Percentiles rank a stretch among this genome's conserved stretches.
These are phyloP conservation scores for Fragum fragum DNA, from an alignment of 2,888 invertebrate genomes.

Conservation along the genomic window DNA sequence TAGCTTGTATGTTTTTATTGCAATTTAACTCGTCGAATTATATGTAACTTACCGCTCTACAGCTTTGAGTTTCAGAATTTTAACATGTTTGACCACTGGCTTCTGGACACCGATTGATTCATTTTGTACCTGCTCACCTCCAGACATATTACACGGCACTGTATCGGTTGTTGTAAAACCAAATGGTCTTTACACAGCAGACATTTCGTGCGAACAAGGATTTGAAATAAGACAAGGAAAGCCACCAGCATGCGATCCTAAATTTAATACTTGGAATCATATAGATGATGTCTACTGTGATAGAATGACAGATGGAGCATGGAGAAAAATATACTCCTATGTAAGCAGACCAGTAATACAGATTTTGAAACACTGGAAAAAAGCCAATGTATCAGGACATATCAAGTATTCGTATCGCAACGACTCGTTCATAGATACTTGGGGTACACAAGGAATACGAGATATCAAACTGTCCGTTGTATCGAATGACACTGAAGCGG, in stretches of 20 bases:
- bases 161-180: background rate
- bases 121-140: background rate
- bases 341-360: background rate
- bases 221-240: background rate
- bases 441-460: background rate
- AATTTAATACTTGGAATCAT: background rate
- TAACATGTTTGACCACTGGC: background rate
- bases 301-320: background rate
- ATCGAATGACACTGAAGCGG: background rate
- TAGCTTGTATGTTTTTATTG: too few species aligned
- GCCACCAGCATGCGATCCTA: background rate
- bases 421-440: background rate
- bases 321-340: slow-evolving; percentile 12
- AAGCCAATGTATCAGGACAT: background rate
- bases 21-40: too few species aligned
- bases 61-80: background rate
- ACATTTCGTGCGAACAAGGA: background rate
- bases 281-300: background rate
- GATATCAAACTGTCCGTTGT: background rate
- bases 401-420: background rate
- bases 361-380: background rate
- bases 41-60: background rate
- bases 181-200: background rate
- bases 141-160: background rate
- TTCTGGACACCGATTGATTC: background rate